Percentiles rank a stretch among this genome's conserved stretches.
These are phyloP conservation scores for Alligator sinensis DNA, from an alignment of 2,113 vertebrate species.

Conservation along the genomic window DNA sequence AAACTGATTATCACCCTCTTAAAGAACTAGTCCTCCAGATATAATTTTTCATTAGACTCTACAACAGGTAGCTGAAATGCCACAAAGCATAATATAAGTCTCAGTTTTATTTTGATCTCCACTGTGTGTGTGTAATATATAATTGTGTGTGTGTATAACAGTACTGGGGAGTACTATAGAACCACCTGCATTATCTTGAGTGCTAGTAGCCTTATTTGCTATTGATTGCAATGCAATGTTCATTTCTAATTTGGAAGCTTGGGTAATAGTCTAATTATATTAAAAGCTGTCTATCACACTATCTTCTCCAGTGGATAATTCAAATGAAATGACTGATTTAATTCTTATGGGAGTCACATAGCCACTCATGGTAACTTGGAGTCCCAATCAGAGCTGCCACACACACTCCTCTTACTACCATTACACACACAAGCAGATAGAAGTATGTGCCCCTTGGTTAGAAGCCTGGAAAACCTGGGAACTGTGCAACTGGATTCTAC, in stretches of 20 bases:
- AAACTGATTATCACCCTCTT: background rate
- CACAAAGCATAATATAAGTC: background rate
- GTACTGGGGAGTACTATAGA: background rate
- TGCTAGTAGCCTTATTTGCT: background rate
- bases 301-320: constrained; percentile 71
- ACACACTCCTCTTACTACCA: background rate
- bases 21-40: background rate
- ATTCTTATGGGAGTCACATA: constrained; percentile 37
- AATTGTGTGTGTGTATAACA: background rate
- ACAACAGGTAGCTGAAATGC: background rate
- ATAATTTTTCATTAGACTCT: background rate
- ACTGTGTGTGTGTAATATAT: background rate
- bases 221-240: constrained; percentile 38
- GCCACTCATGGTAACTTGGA: background rate
- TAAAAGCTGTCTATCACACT: constrained; percentile 58
- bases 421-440: background rate
- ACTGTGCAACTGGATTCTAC: background rate
- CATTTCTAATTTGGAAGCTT: constrained; percentile 40
- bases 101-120: background rate
- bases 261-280: constrained; percentile 72
- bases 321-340: constrained; percentile 61
- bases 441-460: background rate
- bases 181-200: background rate
- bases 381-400: background rate
- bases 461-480: background rate